Evolutionary conservation across 92 coral and sea anemone genomes (phyloP).

Genomic region (Porites lobata): DNA sequence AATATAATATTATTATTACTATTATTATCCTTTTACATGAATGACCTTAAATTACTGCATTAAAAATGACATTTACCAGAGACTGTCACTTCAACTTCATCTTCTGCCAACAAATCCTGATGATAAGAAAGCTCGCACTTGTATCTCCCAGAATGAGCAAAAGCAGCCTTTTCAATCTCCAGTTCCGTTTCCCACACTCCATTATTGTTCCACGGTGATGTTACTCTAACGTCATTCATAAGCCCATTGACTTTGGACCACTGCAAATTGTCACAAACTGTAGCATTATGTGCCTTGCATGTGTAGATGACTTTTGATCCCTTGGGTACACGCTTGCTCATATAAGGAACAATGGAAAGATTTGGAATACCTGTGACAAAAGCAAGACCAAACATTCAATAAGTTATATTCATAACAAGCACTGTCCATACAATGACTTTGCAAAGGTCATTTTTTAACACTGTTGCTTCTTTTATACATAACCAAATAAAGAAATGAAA

Average conservation of each 20-base stretch:
- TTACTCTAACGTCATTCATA: neutral
- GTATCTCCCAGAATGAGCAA: constrained; percentile 8
- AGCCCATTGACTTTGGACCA: constrained; percentile 10
- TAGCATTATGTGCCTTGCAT: neutral
- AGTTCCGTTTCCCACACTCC: neutral
- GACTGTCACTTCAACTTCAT: neutral
- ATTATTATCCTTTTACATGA: neutral
- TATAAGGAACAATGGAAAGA: neutral
- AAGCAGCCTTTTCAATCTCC: neutral
- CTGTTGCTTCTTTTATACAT: too few species aligned
- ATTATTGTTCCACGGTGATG: neutral
- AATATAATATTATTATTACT: too few species aligned
- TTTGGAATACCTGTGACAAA: neutral
- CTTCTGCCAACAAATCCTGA: neutral
- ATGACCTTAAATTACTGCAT: neutral
- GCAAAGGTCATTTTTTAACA: too few species aligned
- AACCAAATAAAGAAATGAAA: too few species aligned
- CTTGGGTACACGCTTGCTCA: neutral
- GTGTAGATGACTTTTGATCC: constrained; percentile 8
- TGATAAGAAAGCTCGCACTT: neutral
- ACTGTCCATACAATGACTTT: too few species aligned
- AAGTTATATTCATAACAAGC: too few species aligned
- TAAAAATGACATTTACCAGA: constrained; percentile 20
- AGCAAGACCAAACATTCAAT: neutral
- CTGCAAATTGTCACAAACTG: neutral